Conservation (phyloP, 2,113 vertebrate species). For the Aegithalos caudatus region DNA sequence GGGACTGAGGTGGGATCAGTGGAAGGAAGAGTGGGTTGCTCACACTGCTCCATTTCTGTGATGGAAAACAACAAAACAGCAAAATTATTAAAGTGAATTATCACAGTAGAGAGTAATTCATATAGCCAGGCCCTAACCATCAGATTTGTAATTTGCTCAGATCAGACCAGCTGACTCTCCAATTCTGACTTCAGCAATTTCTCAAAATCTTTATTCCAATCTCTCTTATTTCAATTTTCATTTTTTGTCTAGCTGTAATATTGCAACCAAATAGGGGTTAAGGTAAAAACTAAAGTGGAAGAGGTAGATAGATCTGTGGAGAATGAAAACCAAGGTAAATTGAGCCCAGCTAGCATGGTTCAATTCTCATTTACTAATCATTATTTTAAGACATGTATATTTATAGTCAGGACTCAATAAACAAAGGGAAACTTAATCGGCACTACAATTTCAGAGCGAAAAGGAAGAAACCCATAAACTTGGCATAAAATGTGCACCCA, state of each 20-base stretch:
- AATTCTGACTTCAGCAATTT: background rate
- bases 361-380: background rate
- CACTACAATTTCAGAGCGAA: background rate
- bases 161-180: background rate
- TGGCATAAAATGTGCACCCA: slow-evolving; percentile 12
- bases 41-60: slow-evolving; percentile 93
- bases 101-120: background rate
- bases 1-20: slow-evolving; percentile 91
- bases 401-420: background rate
- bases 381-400: background rate
- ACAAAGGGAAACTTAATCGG: background rate
- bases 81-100: background rate
- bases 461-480: background rate
- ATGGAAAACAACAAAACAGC: background rate
- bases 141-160: background rate
- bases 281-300: background rate
- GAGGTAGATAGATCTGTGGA: background rate
- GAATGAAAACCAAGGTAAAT: background rate
- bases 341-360: background rate
- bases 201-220: background rate
- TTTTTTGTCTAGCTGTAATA: background rate
- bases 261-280: background rate
- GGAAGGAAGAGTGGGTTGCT: slow-evolving; percentile 96
- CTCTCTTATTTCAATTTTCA: background rate
- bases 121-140: background rate